Conservation (phyloP, 2,113 vertebrate species). For the Hymenochirus boettgeri region DNA sequence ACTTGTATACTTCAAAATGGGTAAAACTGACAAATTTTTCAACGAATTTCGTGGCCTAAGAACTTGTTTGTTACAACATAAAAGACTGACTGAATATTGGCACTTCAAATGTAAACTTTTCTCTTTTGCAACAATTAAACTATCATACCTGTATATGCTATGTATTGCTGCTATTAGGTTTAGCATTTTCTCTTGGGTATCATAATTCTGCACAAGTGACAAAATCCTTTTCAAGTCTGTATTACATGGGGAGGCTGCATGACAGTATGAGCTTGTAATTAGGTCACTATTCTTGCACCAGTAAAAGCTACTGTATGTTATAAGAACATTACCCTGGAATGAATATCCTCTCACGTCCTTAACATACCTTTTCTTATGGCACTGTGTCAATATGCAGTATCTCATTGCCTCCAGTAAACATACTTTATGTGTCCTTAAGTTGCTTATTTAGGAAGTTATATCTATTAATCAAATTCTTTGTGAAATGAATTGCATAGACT, state of each 20-base stretch:
- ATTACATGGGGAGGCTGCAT: constrained; percentile 21
- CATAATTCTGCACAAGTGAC: constrained; percentile 32
- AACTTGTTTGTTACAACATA: too few relatives aligned
- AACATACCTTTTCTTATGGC: constrained; percentile 21
- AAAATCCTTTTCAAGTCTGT: constrained; percentile 26
- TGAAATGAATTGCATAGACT: too few relatives aligned
- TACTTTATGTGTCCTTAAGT: not conserved
- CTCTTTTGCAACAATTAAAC: too few relatives aligned
- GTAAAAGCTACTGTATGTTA: constrained; percentile 24
- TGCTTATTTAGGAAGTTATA: constrained; percentile 4
- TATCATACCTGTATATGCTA: too few relatives aligned
- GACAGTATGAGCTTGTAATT: constrained; percentile 20
- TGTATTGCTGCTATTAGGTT: too few relatives aligned
- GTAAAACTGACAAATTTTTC: too few relatives aligned
- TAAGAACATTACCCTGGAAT: constrained; percentile 16
- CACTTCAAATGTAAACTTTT: too few relatives aligned
- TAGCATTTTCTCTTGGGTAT: constrained; percentile 18
- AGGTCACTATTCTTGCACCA: constrained; percentile 25
- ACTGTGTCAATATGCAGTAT: not conserved
- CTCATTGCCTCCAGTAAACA: not conserved
- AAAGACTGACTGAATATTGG: too few relatives aligned
- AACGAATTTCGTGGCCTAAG: too few relatives aligned
- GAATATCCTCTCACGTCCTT: constrained; percentile 30
- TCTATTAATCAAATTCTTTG: not conserved
- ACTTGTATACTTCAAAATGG: too few relatives aligned